Evolutionary conservation across 2,113 vertebrate genomes (phyloP), one percentile per base, ranked within the genome.

Genomic region (Rhinolophus sinicus): DNA sequence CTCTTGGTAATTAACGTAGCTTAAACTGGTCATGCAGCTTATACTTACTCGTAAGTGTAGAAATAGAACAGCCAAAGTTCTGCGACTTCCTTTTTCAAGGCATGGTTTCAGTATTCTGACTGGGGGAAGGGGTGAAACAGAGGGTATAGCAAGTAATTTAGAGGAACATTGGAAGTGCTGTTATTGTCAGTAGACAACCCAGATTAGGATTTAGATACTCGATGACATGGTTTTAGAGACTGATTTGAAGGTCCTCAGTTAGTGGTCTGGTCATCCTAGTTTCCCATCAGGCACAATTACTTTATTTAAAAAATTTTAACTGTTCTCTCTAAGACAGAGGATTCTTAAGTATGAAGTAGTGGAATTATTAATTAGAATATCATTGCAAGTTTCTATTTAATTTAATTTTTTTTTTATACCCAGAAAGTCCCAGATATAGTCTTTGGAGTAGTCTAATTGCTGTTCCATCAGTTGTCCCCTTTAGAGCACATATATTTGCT

Each of bases 1-100:
- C 35, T 94, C 26, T 95, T 72, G 98, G 95, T 77, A 9, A 56
- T 65, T 94, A 81, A 93, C 88, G 84, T 90, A 97, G 95, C 97
- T 98, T 98, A 96, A 92, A 65, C 97, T 97, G 96, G 90, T 73
- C 92, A 19, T 13, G 1, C 33, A 67, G 19, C 9, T 92, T 30
- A 60, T 2, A 8, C 33, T 81, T 65, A 50, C 47, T 50, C 5
- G 12, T 50, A 75, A 89, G n/a, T 33, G 0, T 6, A 40, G 54
- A 93, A 75, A 47, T 50, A 76, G 62, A 35, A 13, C 60, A 54
- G 0, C 47, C 73, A 38, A 64, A 47, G 52, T 75, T 69, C 87
- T 75, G 50, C 56, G 40, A 0, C 73, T 92, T 92, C 40, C 65
- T 80, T 64, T 80, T 40, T 8, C n/a, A 52, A 67, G 54, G n/a